These are phyloP conservation scores for Agrotis clavis DNA, from an alignment of 2,888 invertebrate species.

Conservation along the genomic window DNA sequence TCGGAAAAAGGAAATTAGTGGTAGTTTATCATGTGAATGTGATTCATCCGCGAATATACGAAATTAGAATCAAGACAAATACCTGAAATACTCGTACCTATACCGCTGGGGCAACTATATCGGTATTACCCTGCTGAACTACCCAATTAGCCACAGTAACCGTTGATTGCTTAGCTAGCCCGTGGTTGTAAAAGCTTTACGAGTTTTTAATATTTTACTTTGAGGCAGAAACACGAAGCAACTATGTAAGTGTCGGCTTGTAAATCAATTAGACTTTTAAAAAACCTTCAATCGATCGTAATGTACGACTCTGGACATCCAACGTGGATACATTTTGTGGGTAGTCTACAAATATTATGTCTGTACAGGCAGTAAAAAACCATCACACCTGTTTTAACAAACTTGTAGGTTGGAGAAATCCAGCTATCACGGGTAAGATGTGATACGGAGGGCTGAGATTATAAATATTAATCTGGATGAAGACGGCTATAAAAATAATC, in stretches of 20 bases:
- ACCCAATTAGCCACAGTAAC: background rate
- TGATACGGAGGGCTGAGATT: too few species aligned
- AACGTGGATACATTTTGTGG: conserved; percentile 8
- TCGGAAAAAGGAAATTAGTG: too few species aligned
- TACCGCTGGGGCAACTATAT: too few species aligned
- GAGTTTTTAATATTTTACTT: background rate
- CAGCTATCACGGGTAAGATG: too few species aligned
- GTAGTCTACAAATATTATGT: background rate
- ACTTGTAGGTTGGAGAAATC: background rate
- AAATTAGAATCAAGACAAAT: too few species aligned
- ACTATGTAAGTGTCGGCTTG: background rate
- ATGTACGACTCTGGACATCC: conserved; percentile 5
- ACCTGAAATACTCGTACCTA: too few species aligned
- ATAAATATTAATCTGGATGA: too few species aligned
- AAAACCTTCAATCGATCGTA: conserved; percentile 28
- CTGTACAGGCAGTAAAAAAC: too few species aligned
- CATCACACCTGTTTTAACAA: background rate
- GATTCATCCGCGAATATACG: too few species aligned
- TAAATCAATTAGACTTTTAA: conserved; percentile 14
- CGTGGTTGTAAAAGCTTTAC: background rate
- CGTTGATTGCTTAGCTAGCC: too few species aligned
- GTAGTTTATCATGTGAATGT: too few species aligned
- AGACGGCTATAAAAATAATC: too few species aligned
- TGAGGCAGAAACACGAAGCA: background rate
- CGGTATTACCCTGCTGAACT: background rate